phyloP scores from a whole-genome alignment of 2,888 invertebrate genomes.

The Polyploca ridens region DNA sequence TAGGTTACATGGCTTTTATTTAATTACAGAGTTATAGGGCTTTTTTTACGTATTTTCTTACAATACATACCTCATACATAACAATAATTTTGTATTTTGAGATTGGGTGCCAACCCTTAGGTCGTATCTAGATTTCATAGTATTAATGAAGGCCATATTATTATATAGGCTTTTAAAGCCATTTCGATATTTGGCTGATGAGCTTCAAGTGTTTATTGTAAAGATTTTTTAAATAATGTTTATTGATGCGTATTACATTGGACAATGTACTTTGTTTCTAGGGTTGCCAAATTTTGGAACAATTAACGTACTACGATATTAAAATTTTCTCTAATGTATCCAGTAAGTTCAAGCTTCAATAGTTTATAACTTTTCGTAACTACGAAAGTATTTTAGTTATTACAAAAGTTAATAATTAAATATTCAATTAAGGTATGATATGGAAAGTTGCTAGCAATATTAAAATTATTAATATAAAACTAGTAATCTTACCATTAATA shows the following conservation, averaged over 20 bases:
- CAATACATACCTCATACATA: too few relatives aligned
- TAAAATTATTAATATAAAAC: background rate
- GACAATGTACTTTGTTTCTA: too few relatives aligned
- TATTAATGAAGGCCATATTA: too few relatives aligned
- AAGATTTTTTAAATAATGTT: too few relatives aligned
- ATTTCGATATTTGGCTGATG: too few relatives aligned
- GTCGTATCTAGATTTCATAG: background rate
- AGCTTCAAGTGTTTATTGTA: too few relatives aligned
- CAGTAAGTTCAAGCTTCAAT: too few relatives aligned
- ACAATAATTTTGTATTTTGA: background rate
- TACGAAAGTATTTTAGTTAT: background rate
- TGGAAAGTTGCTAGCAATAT: conserved; percentile 51
- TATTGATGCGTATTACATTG: too few relatives aligned
- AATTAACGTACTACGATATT: too few relatives aligned
- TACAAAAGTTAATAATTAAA: background rate
- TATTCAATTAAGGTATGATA: background rate
- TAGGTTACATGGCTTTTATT: background rate
- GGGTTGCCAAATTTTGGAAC: too few relatives aligned
- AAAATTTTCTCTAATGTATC: too few relatives aligned
- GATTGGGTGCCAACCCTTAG: background rate
- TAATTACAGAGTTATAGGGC: background rate
- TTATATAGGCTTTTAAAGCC: background rate
- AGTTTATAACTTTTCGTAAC: background rate
- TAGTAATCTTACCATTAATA: conserved; percentile 74
- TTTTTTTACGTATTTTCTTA: background rate